Evolutionary conservation across 2,888 invertebrate genomes (phyloP), one percentile per base, ranked within the genome.

Genomic region (Morpho helenor): DNA sequence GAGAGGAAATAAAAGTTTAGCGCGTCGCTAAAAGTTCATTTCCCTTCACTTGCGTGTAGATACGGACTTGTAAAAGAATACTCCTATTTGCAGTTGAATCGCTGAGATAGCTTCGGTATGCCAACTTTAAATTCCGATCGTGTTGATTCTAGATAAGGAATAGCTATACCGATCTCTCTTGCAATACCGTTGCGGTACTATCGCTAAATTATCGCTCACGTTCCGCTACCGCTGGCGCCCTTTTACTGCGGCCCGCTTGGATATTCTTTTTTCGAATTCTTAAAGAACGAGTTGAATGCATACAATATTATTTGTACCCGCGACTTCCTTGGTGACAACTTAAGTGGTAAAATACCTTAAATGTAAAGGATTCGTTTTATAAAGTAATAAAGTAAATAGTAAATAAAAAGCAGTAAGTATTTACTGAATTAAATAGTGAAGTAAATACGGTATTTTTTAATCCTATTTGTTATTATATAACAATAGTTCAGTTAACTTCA

Each of bases 131-230:
- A 88, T 87, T 86, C 87, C 85, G 72, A 82, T 79, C 79, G 78
- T 75, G 81, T 79, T 76, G 82, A 84, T 87, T 80, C 74, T 69
- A 77, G 86, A 87, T 87, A 87, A 83, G 76, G 84, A 79, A 85
- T 85, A 82, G 77, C 80, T 80, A 84, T 84, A 82, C 83, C 81
- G 84, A 84, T 87, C 84, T 77, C 76, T 80, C 82, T 82, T 80
- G 76, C 71, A 60, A 83, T 86, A 82, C 87, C 87, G 87, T 86
- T 87, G 72, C 71, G 70, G 73, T 75, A 70, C 74, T 84, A 82
- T 85, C 83, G 84, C 75, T 81, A 82, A 88, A 82, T 87, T 87
- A 89, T 89, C 85, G 84, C 80, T 85, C 88, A 87, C 87, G 89
- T 82, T 87, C 82, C 75, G 87, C 89, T 87, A 88, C 88, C 72